Conservation (phyloP, 2,797 vertebrate species). For the Sternarchorhynchus goeldii region DNA sequence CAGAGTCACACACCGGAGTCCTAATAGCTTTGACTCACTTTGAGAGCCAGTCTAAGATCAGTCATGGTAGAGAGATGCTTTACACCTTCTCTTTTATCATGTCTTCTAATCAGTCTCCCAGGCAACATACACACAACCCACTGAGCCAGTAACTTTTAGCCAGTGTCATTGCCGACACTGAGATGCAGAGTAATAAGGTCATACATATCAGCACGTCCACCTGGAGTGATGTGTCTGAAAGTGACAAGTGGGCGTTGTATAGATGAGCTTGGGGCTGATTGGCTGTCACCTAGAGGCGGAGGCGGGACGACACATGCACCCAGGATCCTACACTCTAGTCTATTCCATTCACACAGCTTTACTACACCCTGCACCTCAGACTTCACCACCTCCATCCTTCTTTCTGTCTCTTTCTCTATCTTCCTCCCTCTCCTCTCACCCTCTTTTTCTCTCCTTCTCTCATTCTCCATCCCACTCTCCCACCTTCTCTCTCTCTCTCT, state of each 20-base stretch:
- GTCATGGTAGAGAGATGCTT: background rate
- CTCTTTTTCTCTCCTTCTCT: background rate
- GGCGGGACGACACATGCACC: slow-evolving; percentile 55
- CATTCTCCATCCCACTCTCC: slow-evolving; percentile 20
- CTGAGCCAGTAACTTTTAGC: slow-evolving; percentile 1
- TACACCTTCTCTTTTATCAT: background rate
- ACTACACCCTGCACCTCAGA: slow-evolving; percentile 41
- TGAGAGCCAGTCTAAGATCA: slow-evolving; percentile 1
- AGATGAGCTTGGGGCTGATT: too few relatives aligned
- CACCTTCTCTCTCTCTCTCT: slow-evolving; percentile 7
- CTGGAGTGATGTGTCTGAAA: slow-evolving; percentile 19
- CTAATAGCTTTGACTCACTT: background rate
- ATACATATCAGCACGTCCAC: background rate
- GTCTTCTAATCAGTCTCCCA: background rate
- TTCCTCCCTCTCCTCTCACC: background rate
- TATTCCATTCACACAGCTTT: slow-evolving; percentile 43
- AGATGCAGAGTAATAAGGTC: background rate
- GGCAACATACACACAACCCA: background rate
- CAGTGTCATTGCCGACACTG: slow-evolving; percentile 13
- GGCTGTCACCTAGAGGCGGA: slow-evolving; percentile 18
- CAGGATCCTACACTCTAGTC: slow-evolving; percentile 42
- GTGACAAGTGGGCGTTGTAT: background rate
- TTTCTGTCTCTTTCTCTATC: background rate
- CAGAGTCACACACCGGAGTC: background rate
- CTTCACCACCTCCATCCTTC: slow-evolving; percentile 15